These are phyloP conservation scores for Jacana jacana DNA, from an alignment of 2,113 vertebrate species.

Conservation along the genomic window DNA sequence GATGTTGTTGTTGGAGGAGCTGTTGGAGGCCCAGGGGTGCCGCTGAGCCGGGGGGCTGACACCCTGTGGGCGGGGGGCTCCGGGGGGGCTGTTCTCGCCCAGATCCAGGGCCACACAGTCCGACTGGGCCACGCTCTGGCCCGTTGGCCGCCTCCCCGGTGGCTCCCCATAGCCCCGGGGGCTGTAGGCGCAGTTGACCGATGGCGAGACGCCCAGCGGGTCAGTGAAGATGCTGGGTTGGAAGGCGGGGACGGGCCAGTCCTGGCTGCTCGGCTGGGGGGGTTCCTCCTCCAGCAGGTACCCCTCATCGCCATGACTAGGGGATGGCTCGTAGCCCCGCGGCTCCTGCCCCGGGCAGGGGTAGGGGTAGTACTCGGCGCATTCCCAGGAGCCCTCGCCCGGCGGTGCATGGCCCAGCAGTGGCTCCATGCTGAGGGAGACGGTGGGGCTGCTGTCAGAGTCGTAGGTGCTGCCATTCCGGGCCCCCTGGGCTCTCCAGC, in stretches of 20 bases:
- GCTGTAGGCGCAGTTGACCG: slow-evolving; percentile 13
- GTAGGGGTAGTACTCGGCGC: neutral
- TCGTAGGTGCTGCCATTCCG: slow-evolving; percentile 63
- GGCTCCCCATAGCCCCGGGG: neutral
- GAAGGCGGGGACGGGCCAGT: slow-evolving; percentile 75
- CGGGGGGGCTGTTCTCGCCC: neutral
- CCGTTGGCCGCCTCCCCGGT: neutral
- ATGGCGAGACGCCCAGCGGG: slow-evolving; percentile 76
- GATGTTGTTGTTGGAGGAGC: slow-evolving; percentile 88
- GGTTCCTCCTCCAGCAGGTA: slow-evolving; percentile 71
- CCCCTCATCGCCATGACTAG: slow-evolving; percentile 50
- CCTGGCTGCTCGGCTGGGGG: slow-evolving; percentile 68
- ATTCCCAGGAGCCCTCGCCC: slow-evolving; percentile 22
- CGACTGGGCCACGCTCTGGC: neutral
- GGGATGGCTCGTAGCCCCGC: slow-evolving; percentile 70
- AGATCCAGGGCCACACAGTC: slow-evolving; percentile 35
- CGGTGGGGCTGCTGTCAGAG: slow-evolving; percentile 77
- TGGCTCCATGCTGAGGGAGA: slow-evolving; percentile 88
- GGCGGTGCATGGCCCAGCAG: slow-evolving; percentile 77
- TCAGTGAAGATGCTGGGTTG: slow-evolving; percentile 77
- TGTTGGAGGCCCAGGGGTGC: slow-evolving; percentile 83
- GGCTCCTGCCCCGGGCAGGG: neutral
- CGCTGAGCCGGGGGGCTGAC: neutral
- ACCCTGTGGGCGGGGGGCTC: slow-evolving; percentile 44
- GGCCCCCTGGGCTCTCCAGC: slow-evolving; percentile 74